These are phyloP conservation scores for Arizona elegans DNA, from an alignment of 2,113 vertebrate genomes.

Conservation along the genomic window DNA sequence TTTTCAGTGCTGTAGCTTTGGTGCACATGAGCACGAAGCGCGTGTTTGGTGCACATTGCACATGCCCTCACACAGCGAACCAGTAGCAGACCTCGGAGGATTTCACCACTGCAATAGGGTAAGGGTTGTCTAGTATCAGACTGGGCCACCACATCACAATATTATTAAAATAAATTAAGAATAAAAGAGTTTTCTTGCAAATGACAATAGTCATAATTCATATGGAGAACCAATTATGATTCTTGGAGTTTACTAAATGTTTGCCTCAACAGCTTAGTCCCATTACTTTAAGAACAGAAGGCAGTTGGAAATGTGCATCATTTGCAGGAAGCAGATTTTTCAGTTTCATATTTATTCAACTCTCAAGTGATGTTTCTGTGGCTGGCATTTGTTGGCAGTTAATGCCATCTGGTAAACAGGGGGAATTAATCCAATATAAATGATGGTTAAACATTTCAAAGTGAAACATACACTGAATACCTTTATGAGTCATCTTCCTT, in stretches of 20 bases:
- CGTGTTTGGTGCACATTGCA: no score
- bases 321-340: background rate
- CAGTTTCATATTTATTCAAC: background rate
- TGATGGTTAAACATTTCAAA: conserved; percentile 5
- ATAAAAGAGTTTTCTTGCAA: background rate
- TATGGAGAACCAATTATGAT: background rate
- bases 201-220: background rate
- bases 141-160: conserved; percentile 41
- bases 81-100: no score
- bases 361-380: background rate
- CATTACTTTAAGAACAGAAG: background rate
- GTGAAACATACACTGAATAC: background rate
- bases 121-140: conserved; percentile 3
- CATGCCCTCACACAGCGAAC: no score
- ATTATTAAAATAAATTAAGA: conserved; percentile 19
- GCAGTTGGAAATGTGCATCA: background rate
- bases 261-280: background rate
- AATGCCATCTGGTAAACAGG: conserved; percentile 6
- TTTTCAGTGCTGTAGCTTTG: no score
- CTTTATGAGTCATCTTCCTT: background rate
- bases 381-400: conserved; percentile 3
- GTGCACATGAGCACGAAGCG: no score
- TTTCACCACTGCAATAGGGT: no score
- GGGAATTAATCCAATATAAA: background rate
- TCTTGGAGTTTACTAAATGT: conserved; percentile 18